Evolutionary conservation across 2,113 vertebrate species (phyloP), one percentile per base, ranked within the genome.

Genomic region (Leptosomus discolor): DNA sequence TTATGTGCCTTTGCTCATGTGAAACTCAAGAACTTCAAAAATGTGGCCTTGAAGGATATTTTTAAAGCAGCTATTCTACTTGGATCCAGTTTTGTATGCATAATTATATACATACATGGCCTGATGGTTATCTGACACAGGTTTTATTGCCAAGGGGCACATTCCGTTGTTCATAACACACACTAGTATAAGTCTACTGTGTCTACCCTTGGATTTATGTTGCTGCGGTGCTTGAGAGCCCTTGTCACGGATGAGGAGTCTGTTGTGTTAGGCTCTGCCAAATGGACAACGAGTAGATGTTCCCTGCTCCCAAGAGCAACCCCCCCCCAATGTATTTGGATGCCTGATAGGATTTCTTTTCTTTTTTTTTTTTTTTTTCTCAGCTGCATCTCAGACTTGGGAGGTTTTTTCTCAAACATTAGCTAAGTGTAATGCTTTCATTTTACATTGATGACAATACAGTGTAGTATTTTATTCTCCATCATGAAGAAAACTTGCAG

Each of bases 81-180:
- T 93, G 75, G 75, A 90, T 92, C 27, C 11, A 58, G 63, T 77
- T 92, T 37, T 74, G 34, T 78, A 50, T 58, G 46, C 37, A 67
- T 88, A 92, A 94, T 93, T 88, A 69, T 74, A 39, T 36, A 67
- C 37, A 70, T 93, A 36, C 37, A 63, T 87, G 46, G 68, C 21
- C 54, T 84, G 76, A 89, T 89, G 24, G 68, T 75, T 88, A 77
- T 95, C 88, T 86, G 85, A 84, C 67, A 29, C 34, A 74, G 39
- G 27, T 86, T 95, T 95, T 86, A 67, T 78, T 81, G 89, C 84
- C 84, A 91, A 96, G 69, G 73, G 92, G 91, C 37, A 43, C 68
- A 60, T 96, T 92, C 46, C 37, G n/a, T 51, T 51, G 36, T 61
- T 80, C 39, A 41, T 74, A 85, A 67, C 2, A 8, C 9, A 56